Percentiles rank a stretch among this genome's conserved stretches.
Conservation (phyloP, 2,888 invertebrate genomes). For the Patella depressa region DNA sequence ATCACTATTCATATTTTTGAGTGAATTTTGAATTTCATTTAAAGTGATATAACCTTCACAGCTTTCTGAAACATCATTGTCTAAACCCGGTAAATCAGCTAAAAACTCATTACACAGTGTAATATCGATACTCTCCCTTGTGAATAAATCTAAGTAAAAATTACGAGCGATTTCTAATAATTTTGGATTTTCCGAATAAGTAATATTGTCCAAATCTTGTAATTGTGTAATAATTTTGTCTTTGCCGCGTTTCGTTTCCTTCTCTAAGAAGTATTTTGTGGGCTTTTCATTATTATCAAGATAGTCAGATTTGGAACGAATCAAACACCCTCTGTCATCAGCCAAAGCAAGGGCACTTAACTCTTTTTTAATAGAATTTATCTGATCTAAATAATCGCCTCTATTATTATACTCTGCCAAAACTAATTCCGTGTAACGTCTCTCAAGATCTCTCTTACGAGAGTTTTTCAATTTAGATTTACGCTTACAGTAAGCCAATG, state of each 20-base stretch:
- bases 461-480: slow-evolving; percentile 13
- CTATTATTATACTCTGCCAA: slow-evolving; percentile 9
- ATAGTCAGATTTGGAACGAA: no score
- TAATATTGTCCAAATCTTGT: slow-evolving; percentile 2
- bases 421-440: slow-evolving; percentile 15
- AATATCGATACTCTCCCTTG: slow-evolving; percentile 20
- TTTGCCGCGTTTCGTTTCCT: slow-evolving; percentile 14
- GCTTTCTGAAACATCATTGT: not conserved
- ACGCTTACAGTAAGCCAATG: slow-evolving; percentile 2
- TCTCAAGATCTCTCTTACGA: slow-evolving; percentile 5
- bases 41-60: slow-evolving; percentile 15
- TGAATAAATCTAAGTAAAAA: slow-evolving; percentile 19
- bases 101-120: slow-evolving; percentile 14
- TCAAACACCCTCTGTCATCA: not conserved
- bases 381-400: slow-evolving; percentile 13
- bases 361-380: not conserved
- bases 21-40: slow-evolving; percentile 18
- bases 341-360: not conserved
- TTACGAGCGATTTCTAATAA: slow-evolving; percentile 14
- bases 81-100: slow-evolving; percentile 14
- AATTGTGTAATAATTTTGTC: slow-evolving; percentile 17
- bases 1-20: slow-evolving; percentile 29
- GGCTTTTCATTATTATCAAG: no score
- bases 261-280: slow-evolving; percentile 20
- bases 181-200: not conserved